phyloP scores from a whole-genome alignment of 2,113 vertebrate genomes.

The Hyla sarda region DNA sequence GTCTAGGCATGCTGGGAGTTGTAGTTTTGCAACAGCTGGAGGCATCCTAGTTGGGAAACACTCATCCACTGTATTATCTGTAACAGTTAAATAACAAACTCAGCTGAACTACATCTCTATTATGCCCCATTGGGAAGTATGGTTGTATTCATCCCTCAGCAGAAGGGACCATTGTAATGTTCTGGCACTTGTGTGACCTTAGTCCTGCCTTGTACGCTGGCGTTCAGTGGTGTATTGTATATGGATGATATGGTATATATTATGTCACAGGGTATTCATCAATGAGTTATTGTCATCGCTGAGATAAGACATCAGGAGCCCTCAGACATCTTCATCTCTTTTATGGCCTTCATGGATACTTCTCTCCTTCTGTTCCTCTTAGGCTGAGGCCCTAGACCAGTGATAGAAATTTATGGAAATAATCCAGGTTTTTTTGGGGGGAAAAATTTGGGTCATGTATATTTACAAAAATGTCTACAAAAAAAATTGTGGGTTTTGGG shows the following conservation, averaged over 20 bases:
- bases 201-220: not conserved
- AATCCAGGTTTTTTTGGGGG: too few relatives aligned
- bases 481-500: too few relatives aligned
- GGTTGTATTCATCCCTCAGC: not conserved
- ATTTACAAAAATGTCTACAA: too few relatives aligned
- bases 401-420: too few relatives aligned
- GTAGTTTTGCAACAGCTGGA: too few relatives aligned
- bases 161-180: not conserved
- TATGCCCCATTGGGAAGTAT: not conserved
- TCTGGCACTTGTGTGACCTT: not conserved
- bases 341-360: not conserved
- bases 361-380: not conserved
- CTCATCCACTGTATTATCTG: too few relatives aligned
- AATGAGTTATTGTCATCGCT: not conserved
- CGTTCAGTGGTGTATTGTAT: not conserved
- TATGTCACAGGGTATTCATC: not conserved
- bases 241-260: not conserved
- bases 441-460: too few relatives aligned
- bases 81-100: not conserved
- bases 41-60: too few relatives aligned
- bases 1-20: too few relatives aligned
- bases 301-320: not conserved
- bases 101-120: not conserved
- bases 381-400: too few relatives aligned
- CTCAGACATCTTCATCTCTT: not conserved